Conservation (phyloP, 2,113 vertebrate species). For the Oryzias woworae region DNA sequence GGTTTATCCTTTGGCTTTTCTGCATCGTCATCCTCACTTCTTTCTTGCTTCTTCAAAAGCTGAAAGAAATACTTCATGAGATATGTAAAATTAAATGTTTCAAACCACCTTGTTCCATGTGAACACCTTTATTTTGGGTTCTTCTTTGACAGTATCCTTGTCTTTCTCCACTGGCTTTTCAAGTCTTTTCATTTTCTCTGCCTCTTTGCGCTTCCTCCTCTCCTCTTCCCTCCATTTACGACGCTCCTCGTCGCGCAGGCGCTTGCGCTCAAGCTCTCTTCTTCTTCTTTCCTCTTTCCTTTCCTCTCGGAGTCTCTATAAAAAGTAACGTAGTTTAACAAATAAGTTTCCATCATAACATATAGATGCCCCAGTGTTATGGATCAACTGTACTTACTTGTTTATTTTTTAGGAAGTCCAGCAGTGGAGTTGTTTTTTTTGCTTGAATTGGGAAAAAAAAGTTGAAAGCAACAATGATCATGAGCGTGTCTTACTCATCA, state of each 20-base stretch:
- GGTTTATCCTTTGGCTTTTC: slow-evolving; percentile 89
- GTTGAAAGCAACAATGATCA: background rate
- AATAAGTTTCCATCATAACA: background rate
- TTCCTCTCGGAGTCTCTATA: slow-evolving; percentile 95
- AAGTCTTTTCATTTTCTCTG: slow-evolving; percentile 90
- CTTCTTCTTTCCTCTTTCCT: slow-evolving; percentile 94
- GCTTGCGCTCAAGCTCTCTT: slow-evolving; percentile 94
- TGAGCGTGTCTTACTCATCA: background rate
- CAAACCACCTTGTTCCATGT: background rate
- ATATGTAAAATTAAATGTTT: background rate
- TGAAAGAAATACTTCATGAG: slow-evolving; percentile 53
- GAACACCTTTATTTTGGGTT: slow-evolving; percentile 96
- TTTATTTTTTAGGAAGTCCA: slow-evolving; percentile 98
- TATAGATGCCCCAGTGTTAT: rapidly evolving
- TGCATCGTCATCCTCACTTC: slow-evolving; percentile 83
- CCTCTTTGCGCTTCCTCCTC: slow-evolving; percentile 91
- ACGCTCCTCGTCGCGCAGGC: slow-evolving; percentile 93
- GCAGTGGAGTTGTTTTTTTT: slow-evolving; percentile 95
- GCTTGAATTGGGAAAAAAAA: slow-evolving; percentile 73
- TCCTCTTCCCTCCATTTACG: slow-evolving; percentile 98
- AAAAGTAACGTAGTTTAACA: slow-evolving; percentile 2
- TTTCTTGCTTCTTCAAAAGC: slow-evolving; percentile 96
- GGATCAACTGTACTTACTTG: slow-evolving; percentile 81
- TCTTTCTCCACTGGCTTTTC: slow-evolving; percentile 86
- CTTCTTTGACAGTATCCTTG: slow-evolving; percentile 90